phyloP scores from a whole-genome alignment of 2,797 vertebrate species.

The Sebastes trivittatus region DNA sequence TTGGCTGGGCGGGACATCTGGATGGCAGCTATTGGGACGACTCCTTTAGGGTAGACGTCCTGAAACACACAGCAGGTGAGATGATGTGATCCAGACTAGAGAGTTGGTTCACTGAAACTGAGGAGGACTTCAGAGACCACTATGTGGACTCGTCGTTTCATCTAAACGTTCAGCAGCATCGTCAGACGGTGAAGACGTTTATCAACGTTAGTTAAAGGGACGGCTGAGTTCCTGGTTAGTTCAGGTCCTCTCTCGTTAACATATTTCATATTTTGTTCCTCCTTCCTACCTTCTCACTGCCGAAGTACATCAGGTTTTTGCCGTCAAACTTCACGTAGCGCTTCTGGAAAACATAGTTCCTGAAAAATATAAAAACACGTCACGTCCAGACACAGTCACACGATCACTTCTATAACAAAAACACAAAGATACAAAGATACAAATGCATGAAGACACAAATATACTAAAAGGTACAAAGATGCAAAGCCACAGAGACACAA shows the following conservation, averaged over 20 bases:
- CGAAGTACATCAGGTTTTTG: slow-evolving; percentile 94
- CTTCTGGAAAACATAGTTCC: slow-evolving; percentile 98
- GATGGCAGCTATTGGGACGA: slow-evolving; percentile 91
- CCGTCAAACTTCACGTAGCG: slow-evolving; percentile 95
- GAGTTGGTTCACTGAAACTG: too few species aligned
- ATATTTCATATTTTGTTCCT: neutral
- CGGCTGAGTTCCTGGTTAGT: neutral
- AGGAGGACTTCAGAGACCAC: neutral
- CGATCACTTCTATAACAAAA: neutral
- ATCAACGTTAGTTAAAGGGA: too few species aligned
- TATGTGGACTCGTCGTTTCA: neutral
- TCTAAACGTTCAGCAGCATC: too few species aligned
- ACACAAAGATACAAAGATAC: neutral
- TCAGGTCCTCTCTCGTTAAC: neutral
- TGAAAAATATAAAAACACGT: slow-evolving; percentile 63
- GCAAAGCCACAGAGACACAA: neutral
- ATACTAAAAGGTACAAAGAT: neutral
- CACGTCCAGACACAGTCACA: neutral
- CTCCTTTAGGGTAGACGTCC: slow-evolving; percentile 96
- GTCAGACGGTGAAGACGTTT: too few species aligned
- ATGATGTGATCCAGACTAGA: neutral
- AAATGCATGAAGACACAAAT: neutral
- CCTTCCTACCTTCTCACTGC: slow-evolving; percentile 88
- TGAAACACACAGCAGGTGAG: slow-evolving; percentile 50
- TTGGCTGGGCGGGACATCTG: slow-evolving; percentile 92